Evolutionary conservation across 2,113 vertebrate species (phyloP).

Genomic region (Microcebus jonahi): DNA sequence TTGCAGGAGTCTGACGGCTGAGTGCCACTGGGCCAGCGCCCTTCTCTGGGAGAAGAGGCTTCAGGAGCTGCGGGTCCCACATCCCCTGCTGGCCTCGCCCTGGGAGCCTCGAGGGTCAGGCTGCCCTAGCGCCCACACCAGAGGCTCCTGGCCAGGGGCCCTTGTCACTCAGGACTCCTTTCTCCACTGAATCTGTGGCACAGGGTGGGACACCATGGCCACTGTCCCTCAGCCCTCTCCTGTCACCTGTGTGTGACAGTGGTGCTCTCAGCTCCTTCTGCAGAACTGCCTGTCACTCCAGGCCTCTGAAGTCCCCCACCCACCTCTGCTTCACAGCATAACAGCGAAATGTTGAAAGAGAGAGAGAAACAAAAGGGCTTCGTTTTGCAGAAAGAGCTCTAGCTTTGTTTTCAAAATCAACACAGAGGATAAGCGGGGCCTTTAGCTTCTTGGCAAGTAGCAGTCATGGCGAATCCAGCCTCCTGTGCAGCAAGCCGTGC

Average conservation of each 20-base stretch:
- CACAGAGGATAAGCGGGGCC: background rate
- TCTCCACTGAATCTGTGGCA: background rate
- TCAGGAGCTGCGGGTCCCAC: rapidly evolving
- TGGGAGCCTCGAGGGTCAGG: background rate
- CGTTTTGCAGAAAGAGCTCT: background rate
- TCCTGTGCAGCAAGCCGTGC: rapidly evolving
- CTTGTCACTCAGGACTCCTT: background rate
- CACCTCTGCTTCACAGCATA: slow-evolving; percentile 10
- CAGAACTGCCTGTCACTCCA: background rate
- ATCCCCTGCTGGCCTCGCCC: background rate
- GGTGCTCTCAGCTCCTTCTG: background rate
- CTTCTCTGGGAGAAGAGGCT: background rate
- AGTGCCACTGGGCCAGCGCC: background rate
- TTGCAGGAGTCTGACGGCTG: too few relatives aligned
- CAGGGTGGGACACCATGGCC: rapidly evolving
- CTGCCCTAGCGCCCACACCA: rapidly evolving
- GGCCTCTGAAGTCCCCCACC: slow-evolving; percentile 34
- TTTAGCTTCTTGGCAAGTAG: background rate
- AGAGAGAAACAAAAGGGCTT: background rate
- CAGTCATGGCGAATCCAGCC: background rate
- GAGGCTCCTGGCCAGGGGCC: background rate
- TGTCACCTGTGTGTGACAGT: background rate
- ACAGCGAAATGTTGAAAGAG: background rate
- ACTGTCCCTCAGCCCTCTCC: background rate
- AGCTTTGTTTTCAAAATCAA: slow-evolving; percentile 36